Base-by-base conservation (phyloP, 2,888 invertebrate species). In the Lithophane semibrunnea region DNA sequence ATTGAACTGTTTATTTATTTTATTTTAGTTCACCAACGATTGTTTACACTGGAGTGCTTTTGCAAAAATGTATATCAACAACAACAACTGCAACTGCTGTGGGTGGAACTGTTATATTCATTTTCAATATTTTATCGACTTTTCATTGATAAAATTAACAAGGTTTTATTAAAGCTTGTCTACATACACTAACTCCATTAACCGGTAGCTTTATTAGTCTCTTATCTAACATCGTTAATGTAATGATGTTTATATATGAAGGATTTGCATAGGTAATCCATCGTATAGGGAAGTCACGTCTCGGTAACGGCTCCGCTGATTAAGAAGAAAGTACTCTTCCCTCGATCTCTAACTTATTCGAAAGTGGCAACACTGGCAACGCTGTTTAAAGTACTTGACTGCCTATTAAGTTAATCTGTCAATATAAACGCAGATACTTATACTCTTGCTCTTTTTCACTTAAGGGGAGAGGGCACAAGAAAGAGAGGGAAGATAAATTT, bases 301-400 rank as follows among this genome's bases (percentile, higher is more conserved):
- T 68, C 54, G 4, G 64, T 66, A 75, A 75, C 73, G 47, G 71
- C 67, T 42, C 18, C 60, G 47, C 8, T n/a, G 44, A 80, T 79
- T 64, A 78, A 75, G 52, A 83, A 77, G 82, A 84, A 86, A 85
- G 84, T 74, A 84, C 73, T 21, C 64, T 82, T 86, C 82, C 66
- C 78, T 64, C 85, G 75, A 74, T 75, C 77, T 77, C 64, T 52
- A 82, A 82, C 77, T 84, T 82, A 84, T 86, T 82, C 71, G 77
- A 84, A 86, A 86, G 84, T 82, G 54, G 70, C 69, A 73, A 75
- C 52, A 67, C 66, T 68, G 73, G 52, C 56, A 63, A 73, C 63
- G 66, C 54, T 85, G 67, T 80, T 78, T 76, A 79, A 76, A 85
- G 84, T 73, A 75, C 73, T 78, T 81, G 47, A 69, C 75, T 74